Percentiles rank a stretch among this genome's conserved stretches.
Evolutionary conservation across 2,888 invertebrate species (phyloP).

Genomic region (Pteria penguin): DNA sequence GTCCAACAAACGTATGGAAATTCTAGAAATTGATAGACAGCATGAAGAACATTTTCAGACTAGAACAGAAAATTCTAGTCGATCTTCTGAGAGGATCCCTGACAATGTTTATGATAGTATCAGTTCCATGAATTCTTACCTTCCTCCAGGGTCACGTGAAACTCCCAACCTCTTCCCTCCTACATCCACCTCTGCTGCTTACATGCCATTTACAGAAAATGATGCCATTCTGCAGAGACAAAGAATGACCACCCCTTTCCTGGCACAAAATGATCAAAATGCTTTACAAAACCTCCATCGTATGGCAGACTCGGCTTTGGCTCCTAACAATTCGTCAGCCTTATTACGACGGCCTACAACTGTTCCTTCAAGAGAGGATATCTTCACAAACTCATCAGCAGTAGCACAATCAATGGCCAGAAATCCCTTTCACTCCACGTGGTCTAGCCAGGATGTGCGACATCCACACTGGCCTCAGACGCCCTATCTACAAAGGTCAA

Average conservation of each 20-base stretch:
- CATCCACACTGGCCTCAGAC: slow-evolving; percentile 71
- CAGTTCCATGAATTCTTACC: slow-evolving; percentile 47
- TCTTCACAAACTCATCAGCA: slow-evolving; percentile 62
- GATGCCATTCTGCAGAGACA: slow-evolving; percentile 73
- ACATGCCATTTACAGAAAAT: slow-evolving; percentile 69
- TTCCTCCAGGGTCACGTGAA: slow-evolving; percentile 46
- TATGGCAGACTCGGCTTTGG: slow-evolving; percentile 66
- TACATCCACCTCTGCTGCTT: slow-evolving; percentile 50
- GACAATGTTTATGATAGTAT: slow-evolving; percentile 45
- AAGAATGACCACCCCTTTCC: slow-evolving; percentile 67
- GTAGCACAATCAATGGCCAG: slow-evolving; percentile 70
- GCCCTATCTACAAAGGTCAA: slow-evolving; percentile 65
- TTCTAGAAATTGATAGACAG: slow-evolving; percentile 63
- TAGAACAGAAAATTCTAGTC: slow-evolving; percentile 48
- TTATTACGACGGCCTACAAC: slow-evolving; percentile 62
- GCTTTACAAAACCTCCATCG: slow-evolving; percentile 65
- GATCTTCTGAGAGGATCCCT: slow-evolving; percentile 57
- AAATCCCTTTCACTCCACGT: slow-evolving; percentile 72
- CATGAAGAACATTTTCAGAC: slow-evolving; percentile 58
- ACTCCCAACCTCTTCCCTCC: slow-evolving; percentile 46
- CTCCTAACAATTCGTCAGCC: slow-evolving; percentile 60
- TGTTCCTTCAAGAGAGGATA: slow-evolving; percentile 68
- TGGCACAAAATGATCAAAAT: slow-evolving; percentile 61
- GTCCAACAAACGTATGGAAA: slow-evolving; percentile 69
- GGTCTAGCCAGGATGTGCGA: slow-evolving; percentile 70